Conservation (phyloP, 1,140 invertebrate species). For the Calephelis nemesis region DNA sequence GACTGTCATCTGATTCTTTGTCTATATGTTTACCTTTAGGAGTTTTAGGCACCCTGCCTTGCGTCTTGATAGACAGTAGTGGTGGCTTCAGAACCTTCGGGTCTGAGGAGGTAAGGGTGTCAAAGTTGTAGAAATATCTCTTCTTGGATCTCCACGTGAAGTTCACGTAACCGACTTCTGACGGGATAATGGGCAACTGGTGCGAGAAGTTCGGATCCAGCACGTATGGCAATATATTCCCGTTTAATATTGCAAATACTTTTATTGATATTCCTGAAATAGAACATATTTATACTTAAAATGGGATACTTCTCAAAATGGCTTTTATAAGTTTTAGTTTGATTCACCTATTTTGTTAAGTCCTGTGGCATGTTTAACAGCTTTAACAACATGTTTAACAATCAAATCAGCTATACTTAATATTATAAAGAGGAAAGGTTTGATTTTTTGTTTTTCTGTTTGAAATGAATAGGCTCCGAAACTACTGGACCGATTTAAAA, state of each 20-base stretch:
- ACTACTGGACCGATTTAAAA: too few relatives aligned
- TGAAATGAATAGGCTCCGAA: too few relatives aligned
- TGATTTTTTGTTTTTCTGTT: too few relatives aligned
- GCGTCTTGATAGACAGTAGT: slow-evolving; percentile 90
- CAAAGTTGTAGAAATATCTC: slow-evolving; percentile 93
- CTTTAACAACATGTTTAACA: too few relatives aligned
- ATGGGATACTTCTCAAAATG: too few relatives aligned
- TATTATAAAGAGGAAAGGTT: too few relatives aligned
- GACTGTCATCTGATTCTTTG: too few relatives aligned
- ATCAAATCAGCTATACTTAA: too few relatives aligned
- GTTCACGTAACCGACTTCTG: slow-evolving; percentile 93
- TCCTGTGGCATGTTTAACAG: too few relatives aligned
- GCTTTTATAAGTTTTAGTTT: too few relatives aligned
- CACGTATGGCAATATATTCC: slow-evolving; percentile 90
- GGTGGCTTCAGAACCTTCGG: slow-evolving; percentile 90
- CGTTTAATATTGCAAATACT: slow-evolving; percentile 93
- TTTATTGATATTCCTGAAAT: slow-evolving; percentile 89
- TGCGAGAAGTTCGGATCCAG: slow-evolving; percentile 93
- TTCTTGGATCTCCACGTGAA: slow-evolving; percentile 95
- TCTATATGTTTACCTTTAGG: slow-evolving; percentile 84
- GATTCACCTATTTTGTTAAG: too few relatives aligned
- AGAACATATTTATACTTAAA: slow-evolving; percentile 27
- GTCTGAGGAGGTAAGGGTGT: slow-evolving; percentile 90
- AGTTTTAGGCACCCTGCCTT: slow-evolving; percentile 90
- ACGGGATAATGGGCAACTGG: slow-evolving; percentile 92